A percentile compares a stretch with the other conserved stretches of the same genome.
phyloP scores from a whole-genome alignment of 2,888 invertebrate species.

The Drosophila kuntzei region DNA sequence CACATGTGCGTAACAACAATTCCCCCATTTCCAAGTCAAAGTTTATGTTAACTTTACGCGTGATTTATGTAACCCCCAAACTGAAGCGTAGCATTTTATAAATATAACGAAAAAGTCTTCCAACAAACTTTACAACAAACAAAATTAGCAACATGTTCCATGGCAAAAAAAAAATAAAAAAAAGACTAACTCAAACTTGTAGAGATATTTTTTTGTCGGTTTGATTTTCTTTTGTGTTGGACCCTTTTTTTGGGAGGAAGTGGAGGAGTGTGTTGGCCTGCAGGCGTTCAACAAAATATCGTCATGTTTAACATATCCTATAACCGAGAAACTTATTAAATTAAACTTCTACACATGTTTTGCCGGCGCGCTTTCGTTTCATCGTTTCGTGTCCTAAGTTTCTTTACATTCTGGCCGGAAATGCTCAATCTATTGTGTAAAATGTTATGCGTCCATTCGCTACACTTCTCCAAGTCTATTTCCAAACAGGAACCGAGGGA shows the following conservation, averaged over 20 bases:
- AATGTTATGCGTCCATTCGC: slow-evolving; percentile 69
- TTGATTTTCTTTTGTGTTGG: slow-evolving; percentile 42
- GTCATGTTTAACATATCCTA: slow-evolving; percentile 75
- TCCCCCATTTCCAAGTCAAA: slow-evolving; percentile 47
- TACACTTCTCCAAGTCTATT: slow-evolving; percentile 45
- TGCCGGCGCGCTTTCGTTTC: slow-evolving; percentile 37
- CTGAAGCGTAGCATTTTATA: slow-evolving; percentile 15
- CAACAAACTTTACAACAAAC: slow-evolving; percentile 69
- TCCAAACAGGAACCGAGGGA: slow-evolving; percentile 9
- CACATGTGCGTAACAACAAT: slow-evolving; percentile 65
- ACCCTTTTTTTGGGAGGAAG: slow-evolving; percentile 24
- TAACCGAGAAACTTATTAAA: slow-evolving; percentile 75
- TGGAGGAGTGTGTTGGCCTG: slow-evolving; percentile 7
- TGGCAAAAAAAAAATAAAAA: slow-evolving; percentile 33
- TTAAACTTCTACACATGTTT: slow-evolving; percentile 81
- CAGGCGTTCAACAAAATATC: slow-evolving; percentile 47
- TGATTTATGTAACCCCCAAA: slow-evolving; percentile 70
- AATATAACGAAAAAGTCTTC: slow-evolving; percentile 22
- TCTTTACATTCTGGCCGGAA: slow-evolving; percentile 52
- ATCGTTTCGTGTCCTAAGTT: slow-evolving; percentile 39
- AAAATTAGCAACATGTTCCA: slow-evolving; percentile 74
- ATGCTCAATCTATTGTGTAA: slow-evolving; percentile 80
- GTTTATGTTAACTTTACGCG: slow-evolving; percentile 72
- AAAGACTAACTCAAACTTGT: slow-evolving; percentile 42
- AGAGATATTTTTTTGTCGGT: slow-evolving; percentile 23